Percentiles rank a stretch among this genome's conserved stretches.
phyloP scores from a whole-genome alignment of 2,113 vertebrate genomes.

The Rhegmatorhina hoffmannsi region DNA sequence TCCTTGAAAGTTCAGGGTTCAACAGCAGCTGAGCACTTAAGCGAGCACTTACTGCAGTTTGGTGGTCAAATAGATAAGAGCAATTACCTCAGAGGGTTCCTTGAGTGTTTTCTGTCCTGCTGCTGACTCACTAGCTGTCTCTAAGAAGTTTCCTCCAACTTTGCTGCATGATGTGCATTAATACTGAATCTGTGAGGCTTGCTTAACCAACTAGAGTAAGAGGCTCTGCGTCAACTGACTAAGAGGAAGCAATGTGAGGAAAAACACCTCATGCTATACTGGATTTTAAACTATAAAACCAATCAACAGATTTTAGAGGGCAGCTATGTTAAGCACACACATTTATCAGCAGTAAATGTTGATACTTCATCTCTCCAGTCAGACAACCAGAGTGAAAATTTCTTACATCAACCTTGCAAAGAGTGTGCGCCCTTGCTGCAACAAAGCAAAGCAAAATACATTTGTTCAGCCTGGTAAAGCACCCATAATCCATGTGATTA shows the following conservation, averaged over 20 bases:
- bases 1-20: conserved; percentile 55
- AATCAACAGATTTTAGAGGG: background rate
- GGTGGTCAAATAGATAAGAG: conserved; percentile 35
- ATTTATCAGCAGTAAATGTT: background rate
- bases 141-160: background rate
- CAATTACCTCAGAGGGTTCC: background rate
- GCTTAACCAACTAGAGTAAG: background rate
- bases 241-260: background rate
- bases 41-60: conserved; percentile 9
- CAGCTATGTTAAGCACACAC: accelerated
- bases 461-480: background rate
- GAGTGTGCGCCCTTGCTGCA: background rate
- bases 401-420: background rate
- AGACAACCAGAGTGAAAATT: background rate
- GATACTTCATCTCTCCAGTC: background rate
- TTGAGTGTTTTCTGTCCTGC: background rate
- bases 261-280: background rate
- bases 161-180: background rate
- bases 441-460: background rate
- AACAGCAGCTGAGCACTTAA: conserved; percentile 31
- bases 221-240: background rate
- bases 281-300: background rate
- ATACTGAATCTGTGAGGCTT: background rate
- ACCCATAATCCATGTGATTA: background rate
- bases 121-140: background rate